These are phyloP conservation scores for Paragorgia papillata DNA, from an alignment of 92 coral and sea anemone species.

Conservation along the genomic window DNA sequence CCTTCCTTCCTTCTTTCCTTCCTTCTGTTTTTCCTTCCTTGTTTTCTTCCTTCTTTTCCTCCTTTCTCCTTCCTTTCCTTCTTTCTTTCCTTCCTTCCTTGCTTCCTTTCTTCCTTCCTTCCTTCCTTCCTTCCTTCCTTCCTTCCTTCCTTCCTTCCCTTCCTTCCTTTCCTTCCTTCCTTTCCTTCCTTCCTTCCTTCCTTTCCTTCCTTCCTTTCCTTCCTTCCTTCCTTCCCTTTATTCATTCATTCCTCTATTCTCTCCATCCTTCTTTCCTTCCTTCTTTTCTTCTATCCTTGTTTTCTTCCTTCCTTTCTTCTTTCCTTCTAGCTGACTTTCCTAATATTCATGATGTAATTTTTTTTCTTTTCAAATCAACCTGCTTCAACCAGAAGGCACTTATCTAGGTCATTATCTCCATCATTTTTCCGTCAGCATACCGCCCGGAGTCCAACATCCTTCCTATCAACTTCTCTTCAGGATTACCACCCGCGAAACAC, in stretches of 20 bases:
- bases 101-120: not conserved
- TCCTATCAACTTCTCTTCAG: not conserved
- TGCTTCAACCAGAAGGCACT: slow-evolving; percentile 5
- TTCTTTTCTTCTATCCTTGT: too few species aligned
- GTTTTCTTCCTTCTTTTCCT: not conserved
- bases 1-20: not conserved
- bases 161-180: not conserved
- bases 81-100: not conserved
- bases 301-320: too few species aligned
- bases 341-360: too few species aligned
- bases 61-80: not conserved
- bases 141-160: not conserved
- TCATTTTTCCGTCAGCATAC: slow-evolving; percentile 29
- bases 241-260: too few species aligned
- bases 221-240: too few species aligned
- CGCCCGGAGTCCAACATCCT: not conserved
- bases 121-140: not conserved
- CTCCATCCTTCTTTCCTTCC: too few species aligned
- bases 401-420: slow-evolving; percentile 30
- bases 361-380: too few species aligned
- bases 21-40: not conserved
- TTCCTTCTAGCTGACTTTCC: too few species aligned
- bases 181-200: not conserved
- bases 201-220: not conserved
- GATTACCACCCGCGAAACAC: not conserved